Evolutionary conservation across 1,140 invertebrate genomes (phyloP), one percentile per base, ranked within the genome.

Genomic region (Dufourea novaeangliae): DNA sequence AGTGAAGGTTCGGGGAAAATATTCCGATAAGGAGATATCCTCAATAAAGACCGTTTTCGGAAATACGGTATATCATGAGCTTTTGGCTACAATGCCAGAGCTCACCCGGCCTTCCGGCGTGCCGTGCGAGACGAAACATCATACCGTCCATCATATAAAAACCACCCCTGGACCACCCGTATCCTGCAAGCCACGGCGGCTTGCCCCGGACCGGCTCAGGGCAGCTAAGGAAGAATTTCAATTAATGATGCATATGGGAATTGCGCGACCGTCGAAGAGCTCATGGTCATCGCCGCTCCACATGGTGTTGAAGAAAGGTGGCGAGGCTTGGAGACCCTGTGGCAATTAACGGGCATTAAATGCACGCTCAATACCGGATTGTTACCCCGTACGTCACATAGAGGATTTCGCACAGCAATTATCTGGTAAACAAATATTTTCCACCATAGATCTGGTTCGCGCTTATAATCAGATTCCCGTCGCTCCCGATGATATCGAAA

Each of bases 311-410:
- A 80, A 80, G 7, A 73, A 87, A 83, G 37, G 71, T 50, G 78
- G 72, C 0, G 39, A 27, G 7, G 22, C 1, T 12, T 73, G 61
- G 52, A 10, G 87, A 50, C 84, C 82, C 0, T 88, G 87, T 17
- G 88, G 82, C 1, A 85, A 88, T 54, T 90, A 89, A 14, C 57
- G 88, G 0, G 54, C 68, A 12, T 59, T 88, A 0, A 86, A 88
- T 32, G 69, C 62, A 0, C 29, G 82, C 3, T 90, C 89, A 0
- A 29, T 88, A 10, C 86, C 87, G 0, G 93, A 94, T 64, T 14
- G 83, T 0, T 93, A 93, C 70, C 92, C 91, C 0, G 46, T 93
- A 0, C 90, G 67, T 0, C 73, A 84, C 17, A 78, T 86, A 0
- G 68, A 85, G 10, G 85, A 86, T 17, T 82, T 84, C 8, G 12